These are phyloP conservation scores for Cossypha niveicapilla DNA, from an alignment of 2,797 vertebrate species.

Conservation along the genomic window DNA sequence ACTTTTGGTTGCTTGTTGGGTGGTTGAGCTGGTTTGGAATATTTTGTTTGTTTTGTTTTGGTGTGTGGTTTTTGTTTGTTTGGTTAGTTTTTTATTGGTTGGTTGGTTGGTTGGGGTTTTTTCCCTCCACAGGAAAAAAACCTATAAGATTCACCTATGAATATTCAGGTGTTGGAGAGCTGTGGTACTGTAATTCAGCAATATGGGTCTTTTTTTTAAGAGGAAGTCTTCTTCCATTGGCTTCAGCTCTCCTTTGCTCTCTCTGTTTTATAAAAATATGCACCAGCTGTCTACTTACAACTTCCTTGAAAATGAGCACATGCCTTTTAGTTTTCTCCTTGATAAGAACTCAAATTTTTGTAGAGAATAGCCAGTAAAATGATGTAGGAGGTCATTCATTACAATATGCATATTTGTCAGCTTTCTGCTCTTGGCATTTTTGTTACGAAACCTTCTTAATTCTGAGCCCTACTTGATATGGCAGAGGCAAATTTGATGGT, in stretches of 20 bases:
- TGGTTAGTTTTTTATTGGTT: background rate
- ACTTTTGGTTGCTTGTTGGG: fast-evolving
- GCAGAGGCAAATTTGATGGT: background rate
- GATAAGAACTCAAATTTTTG: background rate
- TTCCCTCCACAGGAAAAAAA: background rate
- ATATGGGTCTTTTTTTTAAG: background rate
- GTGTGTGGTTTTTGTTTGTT: background rate
- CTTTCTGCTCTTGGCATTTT: background rate
- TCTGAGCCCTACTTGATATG: background rate
- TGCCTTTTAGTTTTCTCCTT: background rate
- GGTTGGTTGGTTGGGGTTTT: background rate
- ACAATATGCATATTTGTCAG: background rate
- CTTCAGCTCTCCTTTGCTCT: background rate
- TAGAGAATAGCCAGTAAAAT: background rate
- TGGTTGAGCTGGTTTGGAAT: background rate
- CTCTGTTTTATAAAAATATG: background rate
- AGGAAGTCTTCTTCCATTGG: background rate
- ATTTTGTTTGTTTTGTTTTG: background rate
- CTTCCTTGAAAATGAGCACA: background rate
- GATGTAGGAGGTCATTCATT: background rate
- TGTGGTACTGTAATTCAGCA: background rate
- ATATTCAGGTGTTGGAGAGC: background rate
- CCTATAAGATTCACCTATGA: background rate
- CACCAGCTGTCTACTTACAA: background rate
- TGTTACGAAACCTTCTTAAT: constrained; percentile 12